Evolutionary conservation across 2,113 vertebrate genomes (phyloP), one percentile per base, ranked within the genome.

Genomic region (Falcunculus frontatus): DNA sequence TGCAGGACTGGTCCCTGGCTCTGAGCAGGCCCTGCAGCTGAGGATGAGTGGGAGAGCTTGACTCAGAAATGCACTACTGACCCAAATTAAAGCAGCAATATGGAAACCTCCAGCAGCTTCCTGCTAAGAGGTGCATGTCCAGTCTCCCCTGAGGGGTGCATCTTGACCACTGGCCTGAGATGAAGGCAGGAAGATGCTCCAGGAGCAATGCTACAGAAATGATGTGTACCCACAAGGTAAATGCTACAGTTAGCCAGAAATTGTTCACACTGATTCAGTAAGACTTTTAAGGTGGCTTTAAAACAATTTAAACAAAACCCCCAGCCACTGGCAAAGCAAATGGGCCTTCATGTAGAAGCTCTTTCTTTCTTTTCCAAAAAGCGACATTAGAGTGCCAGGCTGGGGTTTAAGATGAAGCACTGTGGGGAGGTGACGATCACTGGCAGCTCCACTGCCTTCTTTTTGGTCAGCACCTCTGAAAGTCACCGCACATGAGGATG

Each of bases 401-500:
- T 1, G 0, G 9, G 27, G 37, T 52, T 80, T 20, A 46, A 29
- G 65, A 75, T 8, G 26, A 75, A 65, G 74, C 0, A 0, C 52
- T 49, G 62, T 10, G 49, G 69, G 70, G 30, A 80, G 35, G 26
- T 55, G 52, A 1, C 9, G 56, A 63, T 33, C 65, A n/a, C 26
- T 4, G 17, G 72, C 62, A 69, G 32, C 22, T 41, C 39, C 0
- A 0, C 25, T 52, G 63, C 39, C n/a, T 60, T 68, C 72, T 27
- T 75, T 39, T 20, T 25, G 13, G 44, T 62, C 68, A 89, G 59
- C 73, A n/a, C 59, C 50, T 67, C 70, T 42, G 56, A 60, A 82
- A 84, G 53, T 13, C 52, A 87, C 52, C 7, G 2, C 17, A 17
- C 0, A 0, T 0, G 2, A 32, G 27, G 59, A 30, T 44, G 39